Percentiles rank a stretch among this genome's conserved stretches.
phyloP scores from a whole-genome alignment of 2,797 vertebrate species.

The Notolabrus celidotus region DNA sequence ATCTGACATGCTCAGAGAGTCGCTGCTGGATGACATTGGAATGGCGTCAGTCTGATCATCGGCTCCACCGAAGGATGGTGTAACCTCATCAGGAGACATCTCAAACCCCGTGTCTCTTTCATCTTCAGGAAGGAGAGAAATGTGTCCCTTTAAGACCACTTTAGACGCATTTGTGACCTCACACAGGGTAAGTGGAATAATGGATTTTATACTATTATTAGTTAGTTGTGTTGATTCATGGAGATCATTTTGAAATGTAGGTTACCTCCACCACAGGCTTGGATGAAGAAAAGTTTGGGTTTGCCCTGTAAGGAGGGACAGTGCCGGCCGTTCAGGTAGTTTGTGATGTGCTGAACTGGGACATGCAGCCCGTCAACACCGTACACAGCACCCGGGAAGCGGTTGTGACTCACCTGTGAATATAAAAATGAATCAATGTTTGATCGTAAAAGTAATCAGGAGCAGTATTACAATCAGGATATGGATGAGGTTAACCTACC shows the following conservation, averaged over 20 bases:
- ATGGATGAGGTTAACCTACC: conserved; percentile 76
- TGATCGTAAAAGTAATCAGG: neutral
- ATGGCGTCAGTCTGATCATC: conserved; percentile 86
- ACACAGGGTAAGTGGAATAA: neutral
- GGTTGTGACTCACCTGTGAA: conserved; percentile 89
- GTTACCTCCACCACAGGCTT: conserved; percentile 96
- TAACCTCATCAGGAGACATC: conserved; percentile 78
- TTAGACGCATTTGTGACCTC: neutral
- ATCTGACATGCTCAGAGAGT: conserved; percentile 73
- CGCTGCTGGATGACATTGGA: conserved; percentile 85
- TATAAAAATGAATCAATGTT: conserved; percentile 29
- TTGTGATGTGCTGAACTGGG: conserved; percentile 90
- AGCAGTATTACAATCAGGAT: neutral
- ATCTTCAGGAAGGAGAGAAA: conserved; percentile 72
- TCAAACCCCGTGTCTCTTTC: conserved; percentile 89
- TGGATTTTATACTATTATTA: neutral
- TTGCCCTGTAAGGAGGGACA: conserved; percentile 93
- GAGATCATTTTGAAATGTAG: neutral
- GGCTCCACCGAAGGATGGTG: conserved; percentile 40
- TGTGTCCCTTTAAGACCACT: neutral
- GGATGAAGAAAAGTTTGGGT: conserved; percentile 98
- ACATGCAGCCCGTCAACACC: conserved; percentile 90
- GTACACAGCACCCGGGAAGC: conserved; percentile 92
- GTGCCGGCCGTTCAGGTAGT: conserved; percentile 89
- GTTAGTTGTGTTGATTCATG: neutral